Percentiles rank a stretch among this genome's conserved stretches.
phyloP scores from a whole-genome alignment of 1,140 invertebrate genomes.

The Temnothorax curvispinosus region DNA sequence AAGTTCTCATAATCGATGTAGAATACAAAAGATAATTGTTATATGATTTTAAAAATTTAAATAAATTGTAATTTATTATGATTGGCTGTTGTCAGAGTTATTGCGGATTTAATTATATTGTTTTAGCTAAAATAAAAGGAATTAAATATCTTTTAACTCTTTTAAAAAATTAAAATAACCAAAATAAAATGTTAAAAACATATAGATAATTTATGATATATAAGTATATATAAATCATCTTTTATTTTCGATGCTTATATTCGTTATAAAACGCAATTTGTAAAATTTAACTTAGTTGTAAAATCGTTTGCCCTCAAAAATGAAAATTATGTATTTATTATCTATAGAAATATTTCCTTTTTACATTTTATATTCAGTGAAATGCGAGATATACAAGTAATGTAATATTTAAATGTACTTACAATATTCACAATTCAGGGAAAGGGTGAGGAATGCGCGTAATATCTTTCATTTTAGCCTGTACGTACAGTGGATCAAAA shows the following conservation, averaged over 20 bases:
- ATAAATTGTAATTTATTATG: slow-evolving; percentile 83
- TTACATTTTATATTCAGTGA: slow-evolving; percentile 63
- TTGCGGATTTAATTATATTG: slow-evolving; percentile 23
- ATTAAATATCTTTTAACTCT: background rate
- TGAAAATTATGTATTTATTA: slow-evolving; percentile 77
- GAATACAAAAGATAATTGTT: slow-evolving; percentile 79
- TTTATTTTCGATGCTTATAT: slow-evolving; percentile 22
- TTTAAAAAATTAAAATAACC: too few relatives aligned
- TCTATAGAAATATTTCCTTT: slow-evolving; percentile 64
- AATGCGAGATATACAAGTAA: slow-evolving; percentile 55
- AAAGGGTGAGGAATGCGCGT: slow-evolving; percentile 67
- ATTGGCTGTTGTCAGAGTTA: slow-evolving; percentile 33
- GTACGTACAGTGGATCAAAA: background rate
- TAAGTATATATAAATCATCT: slow-evolving; percentile 15
- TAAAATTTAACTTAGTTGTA: slow-evolving; percentile 8
- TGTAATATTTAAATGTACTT: slow-evolving; percentile 60
- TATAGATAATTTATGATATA: background rate
- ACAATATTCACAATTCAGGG: slow-evolving; percentile 70
- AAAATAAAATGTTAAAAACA: slow-evolving; percentile 12
- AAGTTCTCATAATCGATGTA: slow-evolving; percentile 64
- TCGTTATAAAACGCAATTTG: slow-evolving; percentile 34
- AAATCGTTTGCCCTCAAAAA: slow-evolving; percentile 37
- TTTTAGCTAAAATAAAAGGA: slow-evolving; percentile 13
- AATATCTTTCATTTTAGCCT: slow-evolving; percentile 51
- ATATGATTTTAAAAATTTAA: slow-evolving; percentile 79